Percentiles rank a stretch among this genome's conserved stretches.
phyloP scores from a whole-genome alignment of 2,888 invertebrate genomes.

The Erebia ligea region DNA sequence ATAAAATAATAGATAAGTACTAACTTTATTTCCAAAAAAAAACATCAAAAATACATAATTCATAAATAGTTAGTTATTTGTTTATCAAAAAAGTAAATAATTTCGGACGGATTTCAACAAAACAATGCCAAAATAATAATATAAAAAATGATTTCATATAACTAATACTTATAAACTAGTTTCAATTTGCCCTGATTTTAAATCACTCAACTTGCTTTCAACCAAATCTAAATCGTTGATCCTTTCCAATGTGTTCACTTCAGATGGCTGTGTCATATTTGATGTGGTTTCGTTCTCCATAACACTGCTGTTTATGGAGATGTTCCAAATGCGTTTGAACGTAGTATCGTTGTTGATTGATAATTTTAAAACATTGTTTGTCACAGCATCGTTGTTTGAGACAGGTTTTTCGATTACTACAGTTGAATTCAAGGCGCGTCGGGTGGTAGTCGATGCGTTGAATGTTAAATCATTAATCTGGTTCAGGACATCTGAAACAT shows the following conservation, averaged over 20 bases:
- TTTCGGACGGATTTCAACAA: conserved; percentile 6
- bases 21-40: conserved; percentile 3
- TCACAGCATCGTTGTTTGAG: background rate
- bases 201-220: conserved; percentile 66
- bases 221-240: conserved; percentile 73
- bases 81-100: too few relatives aligned
- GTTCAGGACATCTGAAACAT: conserved; percentile 65
- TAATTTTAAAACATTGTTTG: conserved; percentile 49
- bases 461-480: conserved; percentile 68
- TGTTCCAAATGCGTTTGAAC: conserved; percentile 57
- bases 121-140: background rate
- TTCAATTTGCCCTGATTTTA: conserved; percentile 63
- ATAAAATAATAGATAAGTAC: background rate
- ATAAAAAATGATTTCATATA: background rate
- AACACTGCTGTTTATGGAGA: conserved; percentile 56
- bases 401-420: conserved; percentile 27
- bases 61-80: background rate
- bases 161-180: conserved; percentile 59
- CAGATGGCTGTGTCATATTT: conserved; percentile 59
- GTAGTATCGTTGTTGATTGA: conserved; percentile 53
- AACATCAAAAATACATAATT: background rate
- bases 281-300: conserved; percentile 45
- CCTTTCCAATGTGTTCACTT: conserved; percentile 70
- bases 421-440: conserved; percentile 39
- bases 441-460: conserved; percentile 48